Percentiles rank a stretch among this genome's conserved stretches.
Conservation (phyloP, 1,140 invertebrate species). For the Hestina assimilis region DNA sequence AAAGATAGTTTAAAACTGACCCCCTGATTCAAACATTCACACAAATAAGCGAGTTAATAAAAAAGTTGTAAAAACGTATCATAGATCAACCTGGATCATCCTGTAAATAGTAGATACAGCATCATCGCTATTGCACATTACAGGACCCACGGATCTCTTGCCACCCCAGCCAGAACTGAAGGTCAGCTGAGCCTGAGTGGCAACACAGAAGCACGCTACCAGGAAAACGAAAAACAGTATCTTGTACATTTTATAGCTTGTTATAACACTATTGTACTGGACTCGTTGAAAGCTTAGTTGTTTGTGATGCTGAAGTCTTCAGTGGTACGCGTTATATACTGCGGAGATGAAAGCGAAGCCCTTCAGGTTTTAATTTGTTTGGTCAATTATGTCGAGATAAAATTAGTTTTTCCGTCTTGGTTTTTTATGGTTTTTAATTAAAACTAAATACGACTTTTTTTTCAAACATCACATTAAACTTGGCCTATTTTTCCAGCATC, state of each 20-base stretch:
- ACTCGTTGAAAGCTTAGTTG: background rate
- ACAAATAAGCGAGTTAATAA: no score
- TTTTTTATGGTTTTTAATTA: no score
- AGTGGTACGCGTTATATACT: background rate
- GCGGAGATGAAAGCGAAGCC: conserved; percentile 6
- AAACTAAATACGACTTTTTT: no score
- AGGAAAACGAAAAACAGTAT: conserved; percentile 42
- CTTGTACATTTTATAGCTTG: conserved; percentile 45
- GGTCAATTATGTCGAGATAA: background rate
- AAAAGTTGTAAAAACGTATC: no score
- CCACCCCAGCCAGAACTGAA: conserved; percentile 69
- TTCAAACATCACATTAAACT: no score
- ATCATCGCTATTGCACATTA: conserved; percentile 54
- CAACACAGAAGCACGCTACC: conserved; percentile 41
- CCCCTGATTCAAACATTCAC: no score
- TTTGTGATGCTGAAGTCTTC: conserved; percentile 6
- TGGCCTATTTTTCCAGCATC: no score
- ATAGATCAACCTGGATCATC: conserved; percentile 69
- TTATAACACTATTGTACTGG: background rate
- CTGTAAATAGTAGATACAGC: conserved; percentile 54
- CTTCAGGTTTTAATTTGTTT: conserved; percentile 16
- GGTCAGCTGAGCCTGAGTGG: conserved; percentile 54
- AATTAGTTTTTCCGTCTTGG: no score
- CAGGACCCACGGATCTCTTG: conserved; percentile 42
- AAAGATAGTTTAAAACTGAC: no score